These are phyloP conservation scores for Anhinga rufa DNA, from an alignment of 2,113 vertebrate species.

Conservation along the genomic window DNA sequence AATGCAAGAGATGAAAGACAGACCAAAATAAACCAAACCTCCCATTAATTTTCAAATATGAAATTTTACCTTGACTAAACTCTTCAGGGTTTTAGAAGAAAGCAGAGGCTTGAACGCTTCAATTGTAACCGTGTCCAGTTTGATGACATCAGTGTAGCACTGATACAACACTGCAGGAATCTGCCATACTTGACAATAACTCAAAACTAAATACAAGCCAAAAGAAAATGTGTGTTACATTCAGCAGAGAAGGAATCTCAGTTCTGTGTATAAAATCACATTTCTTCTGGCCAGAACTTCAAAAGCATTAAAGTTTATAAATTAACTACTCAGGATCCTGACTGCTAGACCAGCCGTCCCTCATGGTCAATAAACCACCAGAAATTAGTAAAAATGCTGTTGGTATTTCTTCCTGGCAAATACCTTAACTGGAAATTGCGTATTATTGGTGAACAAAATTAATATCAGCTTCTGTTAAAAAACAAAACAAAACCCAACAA, in stretches of 20 bases:
- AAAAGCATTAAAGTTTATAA: not conserved
- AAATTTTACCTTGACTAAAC: conserved; percentile 80
- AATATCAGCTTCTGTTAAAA: not conserved
- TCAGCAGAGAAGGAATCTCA: not conserved
- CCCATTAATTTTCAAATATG: not conserved
- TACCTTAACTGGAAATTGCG: not conserved
- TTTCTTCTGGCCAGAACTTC: not conserved
- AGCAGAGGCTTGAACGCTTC: conserved; percentile 85
- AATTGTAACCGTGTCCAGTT: conserved; percentile 82
- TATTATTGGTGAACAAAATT: not conserved
- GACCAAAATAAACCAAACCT: not conserved
- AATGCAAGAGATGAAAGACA: not conserved
- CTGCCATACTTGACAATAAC: conserved; percentile 86
- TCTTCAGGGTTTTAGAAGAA: conserved; percentile 63
- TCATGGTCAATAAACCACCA: not conserved
- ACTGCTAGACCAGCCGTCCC: not conserved
- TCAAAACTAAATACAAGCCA: conserved; percentile 77
- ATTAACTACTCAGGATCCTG: not conserved
- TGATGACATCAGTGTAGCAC: conserved; percentile 88
- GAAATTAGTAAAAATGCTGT: not conserved
- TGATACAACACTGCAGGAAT: conserved; percentile 84
- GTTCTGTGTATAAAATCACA: not conserved
- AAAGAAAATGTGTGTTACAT: not conserved
- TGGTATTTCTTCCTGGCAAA: not conserved
- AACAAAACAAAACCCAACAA: not conserved